A percentile compares a stretch with the other conserved stretches of the same genome.
These are phyloP conservation scores for Aphelocoma coerulescens DNA, from an alignment of 2,113 vertebrate genomes.

Conservation along the genomic window DNA sequence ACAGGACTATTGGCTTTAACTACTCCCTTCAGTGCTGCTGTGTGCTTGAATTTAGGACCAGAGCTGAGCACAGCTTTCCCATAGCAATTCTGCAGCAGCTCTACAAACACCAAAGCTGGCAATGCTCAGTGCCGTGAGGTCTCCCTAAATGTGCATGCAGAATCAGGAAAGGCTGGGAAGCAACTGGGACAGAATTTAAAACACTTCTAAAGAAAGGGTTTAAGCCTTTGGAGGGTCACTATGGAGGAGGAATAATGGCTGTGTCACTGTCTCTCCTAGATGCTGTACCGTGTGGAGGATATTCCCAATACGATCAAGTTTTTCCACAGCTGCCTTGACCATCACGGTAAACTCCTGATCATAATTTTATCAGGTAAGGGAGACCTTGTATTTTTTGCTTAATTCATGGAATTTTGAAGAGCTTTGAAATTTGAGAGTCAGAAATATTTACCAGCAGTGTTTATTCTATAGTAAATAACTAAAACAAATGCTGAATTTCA, in stretches of 20 bases:
- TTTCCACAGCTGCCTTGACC: constrained; percentile 73
- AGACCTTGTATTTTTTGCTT: not conserved
- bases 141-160: not conserved
- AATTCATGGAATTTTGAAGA: not conserved
- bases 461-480: not conserved
- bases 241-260: not conserved
- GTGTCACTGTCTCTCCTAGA: constrained; percentile 48
- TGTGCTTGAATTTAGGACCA: not conserved
- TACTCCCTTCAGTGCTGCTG: not conserved
- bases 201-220: not conserved
- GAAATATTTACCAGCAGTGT: not conserved
- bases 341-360: constrained; percentile 75
- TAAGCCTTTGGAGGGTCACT: not conserved
- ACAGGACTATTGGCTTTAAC: not conserved
- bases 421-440: not conserved
- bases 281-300: constrained; percentile 76
- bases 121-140: not conserved
- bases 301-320: constrained; percentile 69
- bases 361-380: constrained; percentile 70
- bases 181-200: not conserved
- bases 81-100: not conserved
- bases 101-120: not conserved
- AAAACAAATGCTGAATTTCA: not conserved
- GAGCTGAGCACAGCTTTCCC: not conserved
- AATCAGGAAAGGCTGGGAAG: not conserved